Conservation (phyloP, 2,113 vertebrate species). For the Narcine bancroftii region DNA sequence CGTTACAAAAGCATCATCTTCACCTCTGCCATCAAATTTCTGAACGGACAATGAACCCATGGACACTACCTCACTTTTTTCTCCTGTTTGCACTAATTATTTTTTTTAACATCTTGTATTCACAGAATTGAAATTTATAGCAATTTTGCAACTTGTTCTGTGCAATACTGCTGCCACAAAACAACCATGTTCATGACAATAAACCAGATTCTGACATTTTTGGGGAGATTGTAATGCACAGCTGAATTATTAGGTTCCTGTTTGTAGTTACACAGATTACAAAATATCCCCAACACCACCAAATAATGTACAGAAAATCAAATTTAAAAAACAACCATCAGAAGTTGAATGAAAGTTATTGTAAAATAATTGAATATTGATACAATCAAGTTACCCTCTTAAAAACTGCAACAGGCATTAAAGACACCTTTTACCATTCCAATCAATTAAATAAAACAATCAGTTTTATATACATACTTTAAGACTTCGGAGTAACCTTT, state of each 20-base stretch:
- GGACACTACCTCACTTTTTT: too few species aligned
- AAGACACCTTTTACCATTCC: not conserved
- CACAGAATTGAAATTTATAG: too few species aligned
- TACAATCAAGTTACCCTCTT: not conserved
- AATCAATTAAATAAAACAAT: not conserved
- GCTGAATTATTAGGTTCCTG: not conserved
- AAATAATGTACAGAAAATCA: not conserved
- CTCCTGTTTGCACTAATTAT: too few species aligned
- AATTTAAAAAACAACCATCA: not conserved
- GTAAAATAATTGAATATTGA: not conserved
- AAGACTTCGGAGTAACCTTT: conserved; percentile 97
- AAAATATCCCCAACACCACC: not conserved
- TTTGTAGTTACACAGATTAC: not conserved
- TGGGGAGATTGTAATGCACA: not conserved
- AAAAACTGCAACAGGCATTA: not conserved
- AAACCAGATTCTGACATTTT: too few species aligned
- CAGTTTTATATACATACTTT: conserved; percentile 76
- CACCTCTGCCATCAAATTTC: too few species aligned
- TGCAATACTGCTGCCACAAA: too few species aligned
- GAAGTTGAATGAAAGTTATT: not conserved
- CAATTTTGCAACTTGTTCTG: too few species aligned
- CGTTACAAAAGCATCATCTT: too few species aligned
- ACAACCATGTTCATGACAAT: too few species aligned
- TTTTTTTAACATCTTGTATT: too few species aligned
- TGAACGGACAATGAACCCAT: too few species aligned